Base-by-base conservation (phyloP, 2,888 invertebrate genomes). In the Zeuzera pyrina region DNA sequence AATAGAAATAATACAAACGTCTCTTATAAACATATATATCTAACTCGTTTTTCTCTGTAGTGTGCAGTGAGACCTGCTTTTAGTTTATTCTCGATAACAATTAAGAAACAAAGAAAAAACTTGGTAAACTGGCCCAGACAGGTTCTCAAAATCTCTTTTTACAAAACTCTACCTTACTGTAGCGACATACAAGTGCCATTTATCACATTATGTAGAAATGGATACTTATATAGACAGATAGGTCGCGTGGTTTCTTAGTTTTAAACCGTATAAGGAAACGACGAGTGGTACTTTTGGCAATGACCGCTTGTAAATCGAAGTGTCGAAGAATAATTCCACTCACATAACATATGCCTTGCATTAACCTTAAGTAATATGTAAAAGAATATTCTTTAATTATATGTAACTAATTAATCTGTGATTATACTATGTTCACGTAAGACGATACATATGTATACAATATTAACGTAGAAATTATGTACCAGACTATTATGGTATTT, bases 211-310 rank as follows among this genome's bases (percentile, higher is more conserved):
- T 34, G 51, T 44, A 45, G 54, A 41, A 54, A 50, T 49, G 11
- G 12, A 56, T 50, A 56, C 33, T 35, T 51, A 56, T 55, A 49
- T 51, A 53, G 54, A 53, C 44, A 43, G 50, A 7, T 44, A 55
- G 46, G 51, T 57, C 59, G 63, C 52, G 58, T 57, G 57, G 59
- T 57, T 63, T 54, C 13, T 45, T 50, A 61, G 66, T 66, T 70
- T 76, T 74, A 69, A 63, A 45, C 79, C 78, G 59, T 73, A 74
- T 66, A 76, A 68, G 81, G 81, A 66, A 68, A 71, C 57, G 59
- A 63, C 79, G 51, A 65, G 66, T 65, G 55, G 63, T 60, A 56
- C 62, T 77, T 81, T 83, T 76, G 81, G 74, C 71, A 77, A 73
- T 74, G 76, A 74, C 76, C 72, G 67, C 68, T 65, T 64, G 52